Evolutionary conservation across 2,797 vertebrate genomes (phyloP), one percentile per base, ranked within the genome.

Genomic region (Rhabdophis nuchalis): DNA sequence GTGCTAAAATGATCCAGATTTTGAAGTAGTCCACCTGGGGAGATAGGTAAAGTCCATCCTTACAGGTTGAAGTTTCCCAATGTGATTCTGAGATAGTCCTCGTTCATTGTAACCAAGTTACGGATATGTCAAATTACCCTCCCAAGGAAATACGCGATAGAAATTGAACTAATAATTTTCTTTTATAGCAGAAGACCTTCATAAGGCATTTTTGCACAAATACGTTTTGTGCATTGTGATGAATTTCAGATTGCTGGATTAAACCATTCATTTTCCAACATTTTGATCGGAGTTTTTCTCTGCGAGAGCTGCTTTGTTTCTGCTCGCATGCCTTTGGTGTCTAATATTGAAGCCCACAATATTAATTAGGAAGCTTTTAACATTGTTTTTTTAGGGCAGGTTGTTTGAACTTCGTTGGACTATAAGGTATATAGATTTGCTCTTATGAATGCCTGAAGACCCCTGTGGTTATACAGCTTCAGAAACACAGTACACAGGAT

Each of bases 291-390:
- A 13, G 10, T 23, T 12, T 61, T 23, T 29, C 54, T 61, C 64
- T 4, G 54, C 1, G 5, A 18, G 25, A 29, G 25, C 11, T 6
- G 64, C 20, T 57, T 4, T 89, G 1, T 12, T 20, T 46, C 18
- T n/a, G 52, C 32, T n/a, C 29, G 5, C 8, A 7, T 41, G 86
- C 53, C n/a, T n/a, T 9, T 32, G 58, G 23, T 32, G 18, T 72
- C 7, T 29, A 52, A 85, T 57, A 29, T 14, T 77, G 85, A 86
- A 50, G 68, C 82, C 72, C 52, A 6, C 41, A 53, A 64, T 77
- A 3, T 86, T 90, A 77, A 90, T 29, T 92, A 64, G 54, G 58
- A 60, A 90, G 89, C 92, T 90, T 90, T 92, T 90, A 92, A 56
- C 61, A 90, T 64, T 32, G 36, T 68, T 56, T 90, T 90, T 72